Conservation (phyloP, 2,113 vertebrate genomes). For the Hippoglossus stenolepis region DNA sequence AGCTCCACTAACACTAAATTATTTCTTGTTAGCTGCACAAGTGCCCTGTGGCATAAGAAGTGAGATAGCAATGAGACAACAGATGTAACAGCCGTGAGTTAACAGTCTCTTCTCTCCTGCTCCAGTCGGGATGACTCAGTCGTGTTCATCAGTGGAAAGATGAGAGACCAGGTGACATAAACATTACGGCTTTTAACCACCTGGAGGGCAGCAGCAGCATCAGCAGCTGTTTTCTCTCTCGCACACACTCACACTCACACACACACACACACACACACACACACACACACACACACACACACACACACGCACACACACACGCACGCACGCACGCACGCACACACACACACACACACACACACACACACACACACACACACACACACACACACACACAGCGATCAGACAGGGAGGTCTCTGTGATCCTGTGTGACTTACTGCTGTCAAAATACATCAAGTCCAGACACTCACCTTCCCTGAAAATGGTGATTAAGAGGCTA, state of each 20-base stretch:
- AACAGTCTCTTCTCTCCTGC: slow-evolving; percentile 24
- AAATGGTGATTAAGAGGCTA: background rate
- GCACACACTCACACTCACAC: background rate
- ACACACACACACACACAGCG: slow-evolving; percentile 4
- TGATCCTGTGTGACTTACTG: slow-evolving; percentile 26
- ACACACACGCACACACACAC: slow-evolving; percentile 1
- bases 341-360: background rate
- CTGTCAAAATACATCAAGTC: slow-evolving; percentile 24
- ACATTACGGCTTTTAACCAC: slow-evolving; percentile 12
- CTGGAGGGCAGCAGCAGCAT: slow-evolving; percentile 12
- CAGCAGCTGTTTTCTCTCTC: slow-evolving; percentile 49
- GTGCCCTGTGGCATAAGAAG: background rate
- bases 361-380: slow-evolving; percentile 1
- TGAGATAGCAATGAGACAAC: background rate
- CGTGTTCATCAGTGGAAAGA: slow-evolving; percentile 19
- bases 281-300: slow-evolving; percentile 7
- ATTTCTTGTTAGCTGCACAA: no score
- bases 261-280: slow-evolving; percentile 4
- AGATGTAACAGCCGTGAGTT: background rate
- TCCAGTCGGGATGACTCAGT: slow-evolving; percentile 38
- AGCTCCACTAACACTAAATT: background rate
- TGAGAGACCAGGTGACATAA: slow-evolving; percentile 25
- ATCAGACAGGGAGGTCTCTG: background rate
- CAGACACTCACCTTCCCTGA: slow-evolving; percentile 18
- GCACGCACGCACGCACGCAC: background rate